Percentiles rank a stretch among this genome's conserved stretches.
Evolutionary conservation across 2,888 invertebrate genomes (phyloP).

Genomic region (Altica lythri): DNA sequence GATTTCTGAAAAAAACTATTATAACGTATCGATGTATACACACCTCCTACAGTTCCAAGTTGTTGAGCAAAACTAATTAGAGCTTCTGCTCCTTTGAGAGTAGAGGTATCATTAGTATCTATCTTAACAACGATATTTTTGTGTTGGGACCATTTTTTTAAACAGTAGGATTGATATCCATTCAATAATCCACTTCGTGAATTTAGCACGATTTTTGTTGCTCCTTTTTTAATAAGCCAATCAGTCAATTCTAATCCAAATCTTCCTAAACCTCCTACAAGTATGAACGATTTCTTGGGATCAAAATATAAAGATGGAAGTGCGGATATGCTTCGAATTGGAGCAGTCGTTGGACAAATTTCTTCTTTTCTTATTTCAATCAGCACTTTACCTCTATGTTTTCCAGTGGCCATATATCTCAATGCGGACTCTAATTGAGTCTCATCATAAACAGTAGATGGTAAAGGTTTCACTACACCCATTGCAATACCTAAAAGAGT

Average conservation of each 20-base stretch:
- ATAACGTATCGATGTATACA: too few species aligned
- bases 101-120: conserved; percentile 55
- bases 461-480: conserved; percentile 72
- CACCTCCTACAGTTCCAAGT: conserved; percentile 64
- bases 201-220: conserved; percentile 63
- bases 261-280: conserved; percentile 66
- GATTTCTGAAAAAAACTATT: too few species aligned
- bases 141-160: conserved; percentile 46
- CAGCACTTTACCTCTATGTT: conserved; percentile 79
- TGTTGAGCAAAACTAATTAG: conserved; percentile 54
- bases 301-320: conserved; percentile 41
- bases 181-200: conserved; percentile 63
- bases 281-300: conserved; percentile 48
- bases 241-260: conserved; percentile 67
- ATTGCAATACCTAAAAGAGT: conserved; percentile 58
- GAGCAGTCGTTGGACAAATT: conserved; percentile 11
- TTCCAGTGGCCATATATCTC: conserved; percentile 66
- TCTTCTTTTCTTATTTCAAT: conserved; percentile 51
- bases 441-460: conserved; percentile 65
- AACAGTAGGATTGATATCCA: conserved; percentile 64
- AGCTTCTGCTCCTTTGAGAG: conserved; percentile 53
- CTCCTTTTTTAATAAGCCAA: conserved; percentile 66
- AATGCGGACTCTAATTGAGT: conserved; percentile 74
- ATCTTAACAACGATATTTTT: conserved; percentile 53
- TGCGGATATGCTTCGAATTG: conserved; percentile 33